Conservation (phyloP, 2,113 vertebrate species). For the Phrynocephalus versicolor region DNA sequence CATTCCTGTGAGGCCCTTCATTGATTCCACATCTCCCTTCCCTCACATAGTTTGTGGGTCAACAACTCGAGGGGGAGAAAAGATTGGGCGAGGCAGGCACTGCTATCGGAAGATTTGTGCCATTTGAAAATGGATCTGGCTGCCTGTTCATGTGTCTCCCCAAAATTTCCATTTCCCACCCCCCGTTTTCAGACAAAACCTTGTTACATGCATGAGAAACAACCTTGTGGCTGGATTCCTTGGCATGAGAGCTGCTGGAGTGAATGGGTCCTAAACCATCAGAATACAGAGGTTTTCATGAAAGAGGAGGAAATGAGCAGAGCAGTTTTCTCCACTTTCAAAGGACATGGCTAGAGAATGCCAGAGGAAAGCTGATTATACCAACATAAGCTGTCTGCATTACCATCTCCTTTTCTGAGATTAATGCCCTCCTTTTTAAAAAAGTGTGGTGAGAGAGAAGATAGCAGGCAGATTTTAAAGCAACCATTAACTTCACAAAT, state of each 20-base stretch:
- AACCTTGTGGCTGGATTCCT: slow-evolving; percentile 5
- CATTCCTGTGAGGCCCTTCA: background rate
- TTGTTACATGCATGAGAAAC: slow-evolving; percentile 3
- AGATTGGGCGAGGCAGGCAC: background rate
- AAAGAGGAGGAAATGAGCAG: background rate
- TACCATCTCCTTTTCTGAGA: background rate
- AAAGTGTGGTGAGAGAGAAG: background rate
- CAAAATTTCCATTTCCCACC: background rate
- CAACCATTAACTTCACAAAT: background rate
- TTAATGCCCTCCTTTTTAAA: background rate
- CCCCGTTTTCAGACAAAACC: slow-evolving; percentile 1
- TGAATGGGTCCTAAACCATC: slow-evolving; percentile 12
- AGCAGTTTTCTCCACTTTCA: background rate
- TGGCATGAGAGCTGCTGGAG: background rate
- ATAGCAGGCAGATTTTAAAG: background rate
- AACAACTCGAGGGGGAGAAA: background rate
- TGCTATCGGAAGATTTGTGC: background rate
- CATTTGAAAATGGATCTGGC: background rate
- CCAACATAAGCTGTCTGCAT: background rate
- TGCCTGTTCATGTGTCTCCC: slow-evolving; percentile 3
- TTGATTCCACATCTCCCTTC: background rate
- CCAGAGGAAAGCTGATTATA: background rate
- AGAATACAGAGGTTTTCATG: slow-evolving; percentile 23
- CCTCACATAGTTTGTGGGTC: background rate
- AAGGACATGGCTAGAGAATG: background rate